Percentiles rank a stretch among this genome's conserved stretches.
Evolutionary conservation across 2,113 vertebrate species (phyloP).

Genomic region (Pseudois nayaur): DNA sequence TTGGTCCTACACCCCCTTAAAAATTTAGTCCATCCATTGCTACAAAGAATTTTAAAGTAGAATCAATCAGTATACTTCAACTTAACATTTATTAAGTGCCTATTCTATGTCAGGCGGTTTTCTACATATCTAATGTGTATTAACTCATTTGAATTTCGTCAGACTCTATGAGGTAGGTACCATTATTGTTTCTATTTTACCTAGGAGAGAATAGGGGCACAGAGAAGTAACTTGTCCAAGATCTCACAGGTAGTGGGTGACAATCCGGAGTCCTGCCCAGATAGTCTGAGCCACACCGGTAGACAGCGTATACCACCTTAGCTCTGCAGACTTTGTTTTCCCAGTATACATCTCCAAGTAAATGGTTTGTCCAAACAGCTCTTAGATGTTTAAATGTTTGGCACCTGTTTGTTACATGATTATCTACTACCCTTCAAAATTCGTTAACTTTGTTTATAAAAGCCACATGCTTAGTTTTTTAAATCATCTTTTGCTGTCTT

Average conservation of each 20-base stretch:
- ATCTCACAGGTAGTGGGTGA: neutral
- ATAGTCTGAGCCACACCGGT: neutral
- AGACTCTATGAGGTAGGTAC: neutral
- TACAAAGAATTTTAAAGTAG: neutral
- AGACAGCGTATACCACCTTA: neutral
- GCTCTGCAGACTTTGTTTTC: neutral
- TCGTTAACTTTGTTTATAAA: constrained; percentile 37
- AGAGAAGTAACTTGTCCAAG: neutral
- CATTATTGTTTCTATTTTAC: neutral
- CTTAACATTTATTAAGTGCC: neutral
- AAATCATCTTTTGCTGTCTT: neutral
- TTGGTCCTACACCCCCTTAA: neutral
- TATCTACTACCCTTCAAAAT: neutral
- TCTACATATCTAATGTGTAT: neutral
- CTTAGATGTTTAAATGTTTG: neutral
- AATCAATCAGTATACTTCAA: neutral
- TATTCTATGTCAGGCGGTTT: neutral
- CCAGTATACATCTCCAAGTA: neutral
- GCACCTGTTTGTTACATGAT: neutral
- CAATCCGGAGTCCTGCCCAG: neutral
- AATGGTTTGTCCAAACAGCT: neutral
- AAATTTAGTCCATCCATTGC: neutral
- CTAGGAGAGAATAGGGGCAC: neutral
- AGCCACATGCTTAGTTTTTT: neutral
- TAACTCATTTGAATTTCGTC: neutral